Conservation (phyloP, 2,888 invertebrate species). For the Lycaena phlaeas region DNA sequence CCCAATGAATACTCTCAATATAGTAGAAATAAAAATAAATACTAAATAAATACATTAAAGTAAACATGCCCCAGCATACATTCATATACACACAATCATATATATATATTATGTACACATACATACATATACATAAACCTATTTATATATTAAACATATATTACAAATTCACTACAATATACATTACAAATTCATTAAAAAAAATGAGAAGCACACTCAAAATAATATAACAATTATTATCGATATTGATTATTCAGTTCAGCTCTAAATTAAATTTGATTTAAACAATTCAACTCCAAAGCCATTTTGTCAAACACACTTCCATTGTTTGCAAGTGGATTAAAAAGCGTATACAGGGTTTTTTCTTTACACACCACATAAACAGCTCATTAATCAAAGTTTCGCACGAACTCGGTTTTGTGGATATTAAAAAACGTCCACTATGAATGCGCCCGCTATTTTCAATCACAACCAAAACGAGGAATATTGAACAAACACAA, state of each 20-base stretch:
- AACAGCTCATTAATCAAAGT: slow-evolving; percentile 8
- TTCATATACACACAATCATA: too few species aligned
- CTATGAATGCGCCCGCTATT: background rate
- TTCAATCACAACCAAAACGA: background rate
- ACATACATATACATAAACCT: too few species aligned
- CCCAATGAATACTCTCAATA: too few species aligned
- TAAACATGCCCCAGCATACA: too few species aligned
- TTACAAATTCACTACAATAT: too few species aligned
- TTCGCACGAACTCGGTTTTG: slow-evolving; percentile 2
- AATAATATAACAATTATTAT: background rate
- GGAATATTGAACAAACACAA: background rate
- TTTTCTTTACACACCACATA: slow-evolving; percentile 3
- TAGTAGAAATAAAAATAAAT: too few species aligned
- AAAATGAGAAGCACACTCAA: background rate
- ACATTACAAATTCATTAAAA: too few species aligned
- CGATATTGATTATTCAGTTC: too few species aligned
- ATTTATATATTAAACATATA: too few species aligned
- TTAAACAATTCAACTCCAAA: background rate
- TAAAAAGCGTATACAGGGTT: slow-evolving; percentile 5
- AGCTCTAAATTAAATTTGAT: too few species aligned
- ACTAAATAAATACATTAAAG: too few species aligned
- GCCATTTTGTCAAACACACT: background rate
- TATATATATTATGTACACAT: too few species aligned
- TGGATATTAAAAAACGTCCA: slow-evolving; percentile 5
- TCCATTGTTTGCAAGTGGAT: slow-evolving; percentile 7